Conservation (phyloP, 2,113 vertebrate genomes). For the Neotragus moschatus region DNA sequence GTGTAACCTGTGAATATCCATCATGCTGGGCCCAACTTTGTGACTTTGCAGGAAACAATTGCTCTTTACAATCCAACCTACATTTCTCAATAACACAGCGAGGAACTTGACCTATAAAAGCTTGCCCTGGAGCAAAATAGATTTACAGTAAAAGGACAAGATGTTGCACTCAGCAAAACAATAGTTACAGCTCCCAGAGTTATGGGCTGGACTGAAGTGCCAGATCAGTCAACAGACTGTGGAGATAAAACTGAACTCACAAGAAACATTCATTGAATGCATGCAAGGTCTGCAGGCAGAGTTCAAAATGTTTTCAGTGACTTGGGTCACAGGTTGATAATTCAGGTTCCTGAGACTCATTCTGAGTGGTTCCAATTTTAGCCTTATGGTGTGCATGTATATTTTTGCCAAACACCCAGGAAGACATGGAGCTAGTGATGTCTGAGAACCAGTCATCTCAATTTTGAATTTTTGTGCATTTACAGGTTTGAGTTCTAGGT, state of each 20-base stretch:
- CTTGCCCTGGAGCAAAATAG: constrained; percentile 18
- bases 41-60: constrained; percentile 20
- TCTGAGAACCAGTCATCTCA: not conserved
- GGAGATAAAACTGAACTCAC: constrained; percentile 4
- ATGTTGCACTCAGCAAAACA: constrained; percentile 35
- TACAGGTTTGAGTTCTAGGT: not conserved
- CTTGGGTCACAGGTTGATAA: not conserved
- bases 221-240: not conserved
- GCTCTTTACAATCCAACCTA: constrained; percentile 10
- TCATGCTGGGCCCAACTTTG: not conserved
- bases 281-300: not conserved
- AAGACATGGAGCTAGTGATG: not conserved
- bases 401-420: not conserved
- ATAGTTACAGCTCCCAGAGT: constrained; percentile 18
- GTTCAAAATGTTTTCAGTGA: not conserved
- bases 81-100: constrained; percentile 25
- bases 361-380: not conserved
- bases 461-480: not conserved
- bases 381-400: not conserved
- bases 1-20: not conserved
- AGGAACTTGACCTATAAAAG: constrained; percentile 48
- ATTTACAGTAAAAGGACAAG: constrained; percentile 54
- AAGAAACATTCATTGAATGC: not conserved
- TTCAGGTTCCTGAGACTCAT: not conserved
- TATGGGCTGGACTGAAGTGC: not conserved